Evolutionary conservation across 2,888 invertebrate species (phyloP).

Genomic region (Rhagonycha fulva): DNA sequence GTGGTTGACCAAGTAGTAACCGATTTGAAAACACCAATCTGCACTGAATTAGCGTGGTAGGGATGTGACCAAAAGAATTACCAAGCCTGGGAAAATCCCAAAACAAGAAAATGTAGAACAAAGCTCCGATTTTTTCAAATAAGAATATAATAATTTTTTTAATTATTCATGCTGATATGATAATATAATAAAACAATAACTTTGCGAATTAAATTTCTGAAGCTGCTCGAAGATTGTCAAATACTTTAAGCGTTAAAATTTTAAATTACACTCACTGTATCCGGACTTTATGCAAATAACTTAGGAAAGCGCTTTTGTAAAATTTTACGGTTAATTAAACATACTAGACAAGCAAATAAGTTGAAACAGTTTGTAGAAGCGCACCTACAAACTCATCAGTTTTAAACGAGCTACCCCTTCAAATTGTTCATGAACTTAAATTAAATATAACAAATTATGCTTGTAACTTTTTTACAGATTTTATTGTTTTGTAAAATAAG

Average conservation of each 20-base stretch:
- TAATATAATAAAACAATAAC: no score
- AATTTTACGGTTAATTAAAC: conserved; percentile 31
- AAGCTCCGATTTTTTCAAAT: no score
- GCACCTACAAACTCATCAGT: conserved; percentile 5
- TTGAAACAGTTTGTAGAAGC: conserved; percentile 11
- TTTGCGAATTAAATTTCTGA: background rate
- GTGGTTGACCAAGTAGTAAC: no score
- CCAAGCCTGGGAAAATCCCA: no score
- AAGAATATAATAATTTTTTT: no score
- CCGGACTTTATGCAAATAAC: background rate
- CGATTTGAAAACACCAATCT: no score
- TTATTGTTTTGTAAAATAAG: no score
- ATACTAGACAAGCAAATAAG: conserved; percentile 19
- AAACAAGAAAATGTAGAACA: no score
- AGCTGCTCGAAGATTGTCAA: background rate
- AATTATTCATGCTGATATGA: no score
- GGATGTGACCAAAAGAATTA: no score
- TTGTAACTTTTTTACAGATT: background rate
- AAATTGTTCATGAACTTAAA: conserved; percentile 2
- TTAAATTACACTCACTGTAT: background rate
- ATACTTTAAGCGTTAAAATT: no score
- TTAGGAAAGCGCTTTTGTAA: conserved; percentile 14
- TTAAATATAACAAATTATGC: background rate
- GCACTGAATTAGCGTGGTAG: no score
- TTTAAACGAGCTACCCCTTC: conserved; percentile 1